These are phyloP conservation scores for Apodemia zela DNA, from an alignment of 2,888 invertebrate genomes.

Conservation along the genomic window DNA sequence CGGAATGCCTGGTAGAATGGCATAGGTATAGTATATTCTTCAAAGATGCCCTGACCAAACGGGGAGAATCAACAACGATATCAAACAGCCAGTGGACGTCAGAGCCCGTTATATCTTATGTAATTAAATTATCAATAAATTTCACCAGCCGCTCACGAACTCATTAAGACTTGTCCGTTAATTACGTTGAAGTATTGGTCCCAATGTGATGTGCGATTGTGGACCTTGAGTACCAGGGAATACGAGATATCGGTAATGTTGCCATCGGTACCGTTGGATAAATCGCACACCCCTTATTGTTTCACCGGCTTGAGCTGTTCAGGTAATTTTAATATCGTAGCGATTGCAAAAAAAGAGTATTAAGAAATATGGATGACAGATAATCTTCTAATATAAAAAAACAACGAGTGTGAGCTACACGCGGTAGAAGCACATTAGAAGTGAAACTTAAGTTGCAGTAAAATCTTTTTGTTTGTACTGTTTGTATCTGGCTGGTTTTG, in stretches of 20 bases:
- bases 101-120: slow-evolving; percentile 7
- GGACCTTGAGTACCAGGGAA: background rate
- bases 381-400: too few relatives aligned
- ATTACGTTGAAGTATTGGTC: slow-evolving; percentile 12
- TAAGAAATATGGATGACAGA: too few relatives aligned
- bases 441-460: too few relatives aligned
- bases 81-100: background rate
- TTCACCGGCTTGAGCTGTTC: slow-evolving; percentile 49
- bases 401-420: too few relatives aligned
- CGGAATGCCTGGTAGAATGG: too few relatives aligned
- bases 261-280: slow-evolving; percentile 38
- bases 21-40: too few relatives aligned
- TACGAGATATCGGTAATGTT: slow-evolving; percentile 26
- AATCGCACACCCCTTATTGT: slow-evolving; percentile 56
- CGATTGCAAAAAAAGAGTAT: slow-evolving; percentile 38
- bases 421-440: too few relatives aligned
- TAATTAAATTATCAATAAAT: slow-evolving; percentile 13
- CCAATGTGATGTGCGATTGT: background rate
- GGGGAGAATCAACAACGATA: background rate
- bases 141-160: slow-evolving; percentile 9
- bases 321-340: slow-evolving; percentile 60
- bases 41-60: too few relatives aligned
- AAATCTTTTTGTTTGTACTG: too few relatives aligned
- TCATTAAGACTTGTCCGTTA: slow-evolving; percentile 15
- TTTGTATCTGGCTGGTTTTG: too few relatives aligned